These are phyloP conservation scores for Urocolius indicus DNA, from an alignment of 2,113 vertebrate species.

Conservation along the genomic window DNA sequence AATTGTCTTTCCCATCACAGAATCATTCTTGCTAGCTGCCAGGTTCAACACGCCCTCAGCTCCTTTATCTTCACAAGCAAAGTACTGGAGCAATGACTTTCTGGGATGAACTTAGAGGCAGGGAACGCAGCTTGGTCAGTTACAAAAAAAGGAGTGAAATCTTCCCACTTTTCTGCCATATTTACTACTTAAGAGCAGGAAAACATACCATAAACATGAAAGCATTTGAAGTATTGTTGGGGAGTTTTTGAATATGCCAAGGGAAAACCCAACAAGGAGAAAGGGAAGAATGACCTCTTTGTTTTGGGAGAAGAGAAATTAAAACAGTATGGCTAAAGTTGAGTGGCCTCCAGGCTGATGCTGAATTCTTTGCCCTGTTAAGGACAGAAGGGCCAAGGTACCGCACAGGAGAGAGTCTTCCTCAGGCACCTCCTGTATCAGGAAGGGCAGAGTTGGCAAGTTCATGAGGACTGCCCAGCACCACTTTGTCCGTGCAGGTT, in stretches of 20 bases:
- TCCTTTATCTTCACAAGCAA: background rate
- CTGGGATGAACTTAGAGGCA: background rate
- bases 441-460: background rate
- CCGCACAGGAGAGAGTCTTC: background rate
- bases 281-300: background rate
- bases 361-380: background rate
- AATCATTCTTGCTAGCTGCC: background rate
- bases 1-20: background rate
- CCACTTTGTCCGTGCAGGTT: background rate
- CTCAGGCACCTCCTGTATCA: background rate
- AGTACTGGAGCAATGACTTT: background rate
- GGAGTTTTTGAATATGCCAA: background rate
- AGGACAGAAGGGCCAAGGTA: background rate
- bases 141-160: background rate
- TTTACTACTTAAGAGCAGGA: background rate
- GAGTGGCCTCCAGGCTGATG: background rate
- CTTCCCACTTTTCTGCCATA: background rate
- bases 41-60: background rate
- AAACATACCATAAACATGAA: background rate
- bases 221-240: background rate
- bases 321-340: background rate
- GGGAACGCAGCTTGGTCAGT: background rate
- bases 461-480: background rate
- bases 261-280: background rate
- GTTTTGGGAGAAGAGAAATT: background rate